Evolutionary conservation across 2,113 vertebrate genomes (phyloP), one percentile per base, ranked within the genome.

Genomic region (Anolis sagrei): DNA sequence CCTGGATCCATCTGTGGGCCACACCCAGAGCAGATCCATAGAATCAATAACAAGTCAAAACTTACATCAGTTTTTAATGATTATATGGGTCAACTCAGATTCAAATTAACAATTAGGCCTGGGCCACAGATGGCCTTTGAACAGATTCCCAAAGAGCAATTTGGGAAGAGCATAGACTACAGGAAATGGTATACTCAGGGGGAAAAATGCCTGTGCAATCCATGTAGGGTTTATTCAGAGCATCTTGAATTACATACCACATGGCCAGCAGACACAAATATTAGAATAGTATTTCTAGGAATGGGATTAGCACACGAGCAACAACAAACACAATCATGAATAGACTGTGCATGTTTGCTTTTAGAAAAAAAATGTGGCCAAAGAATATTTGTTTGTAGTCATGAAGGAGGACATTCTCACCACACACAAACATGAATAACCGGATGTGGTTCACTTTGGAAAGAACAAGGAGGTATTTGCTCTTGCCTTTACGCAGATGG

Each of bases 381-480:
- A 18, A 34, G 29, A 48, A 51, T 4, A 21, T 44, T 62, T 21
- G 74, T 10, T 27, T 27, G 64, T 5, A 23, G 8, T 6, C 16
- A 64, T 7, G n/a, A 21, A n/a, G n/a, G 49, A 23, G 39, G 34
- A 34, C 25, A 11, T 81, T 21, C 29, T 4, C 27, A 44, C 6
- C 86, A 81, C 64, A 39, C 9, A 86, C 54, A 36, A 88, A 79
- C 85, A 86, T 80, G 58, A 84, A 23, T 83, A 90, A 69, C 13
- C 18, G 39, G 80, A 83, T 83, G 51, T 84, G 51, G 70, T 39
- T 32, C 49, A 34, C 64, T 84, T 89, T 90, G 76, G 49, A 89
- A 61, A 68, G 62, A 68, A n/a, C 10, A 61, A 21, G 19, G 62
- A 2, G 51, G 2, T 10, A 62, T 88, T 79, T 89, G 58, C 68